Base-by-base conservation (phyloP, 2,888 invertebrate genomes). In the Netelia inedita region DNA sequence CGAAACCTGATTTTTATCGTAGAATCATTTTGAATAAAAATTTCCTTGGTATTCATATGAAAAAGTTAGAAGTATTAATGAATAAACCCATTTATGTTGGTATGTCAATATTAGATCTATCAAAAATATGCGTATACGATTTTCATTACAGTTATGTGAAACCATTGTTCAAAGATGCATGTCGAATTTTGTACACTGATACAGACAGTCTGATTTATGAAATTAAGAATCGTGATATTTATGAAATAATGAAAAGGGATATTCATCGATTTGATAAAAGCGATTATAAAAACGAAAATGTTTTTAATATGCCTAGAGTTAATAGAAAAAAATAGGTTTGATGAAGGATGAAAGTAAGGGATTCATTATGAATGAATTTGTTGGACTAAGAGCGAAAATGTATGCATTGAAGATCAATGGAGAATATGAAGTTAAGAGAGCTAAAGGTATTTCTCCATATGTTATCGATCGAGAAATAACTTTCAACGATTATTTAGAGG, bases 191-290 rank as follows among this genome's bases (percentile, higher is more conserved):
- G 9, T 88, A 88, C 46, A 85, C 72, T 9, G 88, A 88, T 53
- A 87, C 86, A 5, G 73, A 75, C 23, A 75, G 73, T 46, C 86
- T 91, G n/a, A 89, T 91, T 11, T 82, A 90, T 21, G 73, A 89
- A 41, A 88, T 94, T 8, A 69, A 85, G 50, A 91, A 89, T 14
- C 83, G 88, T 3, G 91, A 94, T 85, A 68, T 94, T 50, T 94
- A 94, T 87, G 72, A 75, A 16, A n/a, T 55, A 8, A 76, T 71
- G 80, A 87, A 6, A 83, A 3, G 71, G 28, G 80, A 91, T 86
- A 63, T 89, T 6, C 9, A 85, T 55, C 82, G 82, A 59, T 93
- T 92, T 86, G 92, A 93, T 87, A 90, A 90, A 6, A 61, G 61
- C 14, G 73, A 74, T 16, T 74, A 74, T 50, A n/a, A 21, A 1